These are phyloP conservation scores for Pandemis cinnamomeana DNA, from an alignment of 2,888 invertebrate species.

Conservation along the genomic window DNA sequence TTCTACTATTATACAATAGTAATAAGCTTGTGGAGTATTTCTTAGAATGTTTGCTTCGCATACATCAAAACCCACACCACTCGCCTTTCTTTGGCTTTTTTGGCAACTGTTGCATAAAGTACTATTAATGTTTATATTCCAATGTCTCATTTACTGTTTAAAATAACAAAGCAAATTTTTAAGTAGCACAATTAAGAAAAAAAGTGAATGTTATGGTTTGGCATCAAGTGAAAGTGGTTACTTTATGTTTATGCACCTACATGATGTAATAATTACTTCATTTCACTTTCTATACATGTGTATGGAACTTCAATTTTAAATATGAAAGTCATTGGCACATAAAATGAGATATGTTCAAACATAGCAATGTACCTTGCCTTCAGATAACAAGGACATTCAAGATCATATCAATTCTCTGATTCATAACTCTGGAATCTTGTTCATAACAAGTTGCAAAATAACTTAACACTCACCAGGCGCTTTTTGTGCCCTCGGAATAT, in stretches of 20 bases:
- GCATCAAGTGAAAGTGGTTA: conserved; percentile 9
- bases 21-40: no score
- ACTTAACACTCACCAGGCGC: conserved; percentile 73
- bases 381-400: conserved; percentile 55
- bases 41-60: no score
- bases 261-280: conserved; percentile 1
- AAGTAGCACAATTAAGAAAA: neutral
- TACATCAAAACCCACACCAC: no score
- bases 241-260: conserved; percentile 1
- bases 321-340: neutral
- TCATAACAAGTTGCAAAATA: conserved; percentile 42
- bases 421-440: conserved; percentile 59
- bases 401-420: conserved; percentile 55
- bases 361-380: neutral
- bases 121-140: no score
- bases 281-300: conserved; percentile 1
- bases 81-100: no score
- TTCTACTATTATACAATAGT: no score
- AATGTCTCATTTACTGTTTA: neutral
- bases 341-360: neutral
- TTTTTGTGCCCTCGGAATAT: conserved; percentile 84
- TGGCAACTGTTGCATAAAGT: no score
- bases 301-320: neutral
- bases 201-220: conserved; percentile 3
- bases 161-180: neutral